Evolutionary conservation across 2,888 invertebrate genomes (phyloP), one percentile per base, ranked within the genome.

Genomic region (Phalera bucephala): DNA sequence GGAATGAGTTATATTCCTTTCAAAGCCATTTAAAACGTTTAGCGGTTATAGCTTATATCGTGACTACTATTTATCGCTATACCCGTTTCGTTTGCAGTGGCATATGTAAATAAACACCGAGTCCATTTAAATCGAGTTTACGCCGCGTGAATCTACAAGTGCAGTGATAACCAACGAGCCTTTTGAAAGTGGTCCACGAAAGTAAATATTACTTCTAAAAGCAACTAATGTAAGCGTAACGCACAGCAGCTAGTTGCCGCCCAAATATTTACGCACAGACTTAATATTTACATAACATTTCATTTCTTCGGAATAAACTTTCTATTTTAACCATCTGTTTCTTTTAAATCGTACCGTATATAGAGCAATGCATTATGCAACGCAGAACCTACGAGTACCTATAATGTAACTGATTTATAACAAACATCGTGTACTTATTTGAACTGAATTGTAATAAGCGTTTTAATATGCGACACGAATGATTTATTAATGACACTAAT

Each of bases 221-320:
- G 66, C 68, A 62, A 64, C 62, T 61, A 68, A 72, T 63, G 68
- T 57, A 75, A 68, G 78, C 75, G 73, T 80, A 79, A 73, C 79
- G 71, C 64, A 68, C 65, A 68, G 64, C 65, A 66, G 64, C 73
- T 62, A 66, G 57, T 66, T 54, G 41, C 36, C 58, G 53, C 55
- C 61, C 64, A 76, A 80, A 82, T 79, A 73, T 83, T 82, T 80
- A 79, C 65, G 51, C 51, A 45, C 40, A 55, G 59, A 65, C 62
- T 67, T 61, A 51, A 66, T 78, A 78, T 82, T 82, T 81, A 83
- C 77, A 67, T 59, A 72, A 71, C 69, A 72, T 75, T 73, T 72
- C 71, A 71, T 75, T 74, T 74, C 69, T 64, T 58, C 49, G 63
- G 59, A 72, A 75, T 75, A 67, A 67, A 76, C 71, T 72, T 72